Percentiles rank a stretch among this genome's conserved stretches.
phyloP scores from a whole-genome alignment of 2,113 vertebrate species.

The Anser cygnoides region DNA sequence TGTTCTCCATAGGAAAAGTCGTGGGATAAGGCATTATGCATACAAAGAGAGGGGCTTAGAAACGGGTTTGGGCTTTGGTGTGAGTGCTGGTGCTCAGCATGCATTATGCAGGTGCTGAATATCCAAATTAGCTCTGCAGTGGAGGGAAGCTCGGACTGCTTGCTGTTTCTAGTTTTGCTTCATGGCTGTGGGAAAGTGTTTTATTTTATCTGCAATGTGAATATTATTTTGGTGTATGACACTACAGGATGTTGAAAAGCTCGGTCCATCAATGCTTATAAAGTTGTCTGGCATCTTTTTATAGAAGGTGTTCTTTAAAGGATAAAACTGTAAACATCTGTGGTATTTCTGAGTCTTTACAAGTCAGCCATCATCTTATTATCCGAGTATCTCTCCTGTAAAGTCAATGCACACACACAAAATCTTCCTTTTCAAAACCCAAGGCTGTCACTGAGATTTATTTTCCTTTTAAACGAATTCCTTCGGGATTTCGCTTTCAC shows the following conservation, averaged over 20 bases:
- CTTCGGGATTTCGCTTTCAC: background rate
- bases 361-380: background rate
- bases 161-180: background rate
- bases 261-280: background rate
- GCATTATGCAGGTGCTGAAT: background rate
- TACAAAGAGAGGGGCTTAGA: background rate
- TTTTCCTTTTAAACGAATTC: background rate
- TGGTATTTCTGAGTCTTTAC: background rate
- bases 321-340: conserved; percentile 7
- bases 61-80: background rate
- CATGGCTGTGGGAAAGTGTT: background rate
- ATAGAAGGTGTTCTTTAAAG: background rate
- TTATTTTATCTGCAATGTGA: background rate
- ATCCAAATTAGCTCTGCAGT: background rate
- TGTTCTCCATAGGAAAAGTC: background rate
- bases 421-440: background rate
- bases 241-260: background rate
- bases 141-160: background rate
- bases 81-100: background rate
- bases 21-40: background rate
- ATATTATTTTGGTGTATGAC: background rate
- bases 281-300: background rate
- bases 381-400: background rate
- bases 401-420: background rate
- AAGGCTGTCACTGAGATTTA: background rate